Percentiles rank a stretch among this genome's conserved stretches.
Evolutionary conservation across 1,140 invertebrate genomes (phyloP).

Genomic region (Spodoptera frugiperda): DNA sequence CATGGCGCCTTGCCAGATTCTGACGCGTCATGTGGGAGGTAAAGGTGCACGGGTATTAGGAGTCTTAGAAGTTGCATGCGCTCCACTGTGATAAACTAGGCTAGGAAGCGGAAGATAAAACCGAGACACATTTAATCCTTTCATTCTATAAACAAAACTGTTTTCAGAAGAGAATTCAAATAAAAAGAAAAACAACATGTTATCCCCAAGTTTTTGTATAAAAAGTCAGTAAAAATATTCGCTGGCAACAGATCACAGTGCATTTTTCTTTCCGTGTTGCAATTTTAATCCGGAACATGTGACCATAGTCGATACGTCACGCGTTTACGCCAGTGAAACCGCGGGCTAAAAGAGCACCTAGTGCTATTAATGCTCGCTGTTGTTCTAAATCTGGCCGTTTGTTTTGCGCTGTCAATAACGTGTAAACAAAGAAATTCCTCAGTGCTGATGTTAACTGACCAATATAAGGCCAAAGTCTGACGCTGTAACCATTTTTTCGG

Average conservation of each 20-base stretch:
- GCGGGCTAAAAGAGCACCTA: background rate
- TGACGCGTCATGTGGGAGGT: constrained; percentile 47
- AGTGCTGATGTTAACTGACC: constrained; percentile 31
- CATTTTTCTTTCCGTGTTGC: constrained; percentile 16
- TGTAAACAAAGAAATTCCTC: constrained; percentile 37
- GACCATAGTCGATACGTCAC: constrained; percentile 5
- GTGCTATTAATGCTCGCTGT: constrained; percentile 28
- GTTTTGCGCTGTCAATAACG: constrained; percentile 36
- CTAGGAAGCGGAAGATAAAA: constrained; percentile 28
- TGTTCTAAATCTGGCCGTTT: constrained; percentile 8
- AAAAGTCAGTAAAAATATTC: constrained; percentile 1
- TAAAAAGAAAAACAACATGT: constrained; percentile 21
- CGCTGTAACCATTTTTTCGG: constrained; percentile 19
- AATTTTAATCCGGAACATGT: constrained; percentile 5
- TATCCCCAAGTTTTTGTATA: background rate
- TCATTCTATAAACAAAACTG: background rate
- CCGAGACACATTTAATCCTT: constrained; percentile 7
- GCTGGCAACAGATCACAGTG: constrained; percentile 17
- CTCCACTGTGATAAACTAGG: constrained; percentile 31
- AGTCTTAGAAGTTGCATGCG: constrained; percentile 38
- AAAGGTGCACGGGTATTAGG: constrained; percentile 45
- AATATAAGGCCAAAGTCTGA: constrained; percentile 37
- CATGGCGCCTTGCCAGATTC: constrained; percentile 68
- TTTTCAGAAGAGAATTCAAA: constrained; percentile 8
- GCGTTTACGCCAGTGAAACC: background rate